Conservation (phyloP, 30 jellyfish, hydroid and myxozoan genomes). For the Hydractinia echinata region DNA sequence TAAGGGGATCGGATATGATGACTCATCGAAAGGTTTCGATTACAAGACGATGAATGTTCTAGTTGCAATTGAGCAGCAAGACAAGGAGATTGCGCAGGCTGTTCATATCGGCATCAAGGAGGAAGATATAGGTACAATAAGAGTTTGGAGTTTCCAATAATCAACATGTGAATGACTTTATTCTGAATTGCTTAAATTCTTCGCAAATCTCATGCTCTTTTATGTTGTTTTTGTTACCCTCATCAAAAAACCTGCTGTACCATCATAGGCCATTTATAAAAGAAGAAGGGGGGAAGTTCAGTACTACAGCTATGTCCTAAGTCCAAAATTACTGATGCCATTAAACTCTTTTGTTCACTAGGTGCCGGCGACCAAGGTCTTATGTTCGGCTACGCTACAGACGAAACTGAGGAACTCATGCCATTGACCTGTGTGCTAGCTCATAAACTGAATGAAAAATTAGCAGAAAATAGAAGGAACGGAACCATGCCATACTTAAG, state of each 20-base stretch:
- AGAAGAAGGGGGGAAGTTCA: too few relatives aligned
- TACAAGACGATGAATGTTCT: constrained; percentile 90
- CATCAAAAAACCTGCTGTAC: too few relatives aligned
- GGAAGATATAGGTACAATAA: constrained; percentile 54
- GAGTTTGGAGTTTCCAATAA: too few relatives aligned
- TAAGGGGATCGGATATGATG: constrained; percentile 90
- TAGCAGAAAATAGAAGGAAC: constrained; percentile 80
- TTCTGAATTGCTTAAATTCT: too few relatives aligned
- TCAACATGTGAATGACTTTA: too few relatives aligned
- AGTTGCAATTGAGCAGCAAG: constrained; percentile 93
- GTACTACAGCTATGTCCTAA: too few relatives aligned
- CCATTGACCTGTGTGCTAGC: constrained; percentile 90
- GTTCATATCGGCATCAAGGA: constrained; percentile 66
- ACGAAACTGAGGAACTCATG: constrained; percentile 96
- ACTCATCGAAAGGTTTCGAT: constrained; percentile 88
- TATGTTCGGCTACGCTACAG: constrained; percentile 99
- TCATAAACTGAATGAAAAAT: constrained; percentile 69
- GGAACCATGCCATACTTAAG: constrained; percentile 84
- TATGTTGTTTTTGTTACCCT: too few relatives aligned
- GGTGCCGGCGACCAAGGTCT: constrained; percentile 99
- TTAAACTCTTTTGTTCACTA: not conserved
- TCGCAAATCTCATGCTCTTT: too few relatives aligned
- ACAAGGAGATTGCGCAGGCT: constrained; percentile 90
- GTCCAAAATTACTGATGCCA: too few relatives aligned
- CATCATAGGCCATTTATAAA: too few relatives aligned